phyloP scores from a whole-genome alignment of 2,888 invertebrate genomes.

The Ganaspis brasiliensis region DNA sequence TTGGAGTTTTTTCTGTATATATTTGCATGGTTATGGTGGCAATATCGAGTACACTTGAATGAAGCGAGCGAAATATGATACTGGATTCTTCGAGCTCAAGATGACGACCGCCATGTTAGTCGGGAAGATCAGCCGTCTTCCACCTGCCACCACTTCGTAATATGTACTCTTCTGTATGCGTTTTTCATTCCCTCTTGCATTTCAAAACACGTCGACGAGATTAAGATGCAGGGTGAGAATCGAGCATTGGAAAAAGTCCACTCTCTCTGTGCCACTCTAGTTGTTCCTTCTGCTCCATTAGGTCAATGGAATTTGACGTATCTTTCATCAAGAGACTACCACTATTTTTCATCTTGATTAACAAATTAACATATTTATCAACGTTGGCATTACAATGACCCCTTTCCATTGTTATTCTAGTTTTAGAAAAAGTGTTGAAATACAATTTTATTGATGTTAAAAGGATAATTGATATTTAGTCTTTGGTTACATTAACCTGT shows the following conservation, averaged over 20 bases:
- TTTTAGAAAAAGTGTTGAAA: no score
- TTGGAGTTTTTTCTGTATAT: no score
- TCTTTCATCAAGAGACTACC: neutral
- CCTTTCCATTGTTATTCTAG: no score
- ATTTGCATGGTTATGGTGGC: slow-evolving; percentile 13
- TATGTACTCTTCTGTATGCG: slow-evolving; percentile 52
- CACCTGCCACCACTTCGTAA: slow-evolving; percentile 74
- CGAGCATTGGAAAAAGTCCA: neutral
- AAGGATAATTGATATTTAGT: no score
- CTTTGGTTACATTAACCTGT: no score
- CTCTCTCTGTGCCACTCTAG: neutral
- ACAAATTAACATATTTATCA: neutral
- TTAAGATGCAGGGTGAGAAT: neutral
- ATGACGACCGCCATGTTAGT: slow-evolving; percentile 67
- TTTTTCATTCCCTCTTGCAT: slow-evolving; percentile 48
- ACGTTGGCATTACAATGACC: no score
- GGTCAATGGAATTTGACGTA: neutral
- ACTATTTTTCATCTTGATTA: neutral
- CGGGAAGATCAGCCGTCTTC: slow-evolving; percentile 76
- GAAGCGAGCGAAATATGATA: slow-evolving; percentile 66
- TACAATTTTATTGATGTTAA: no score
- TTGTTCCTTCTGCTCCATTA: neutral
- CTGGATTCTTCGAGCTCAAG: slow-evolving; percentile 71
- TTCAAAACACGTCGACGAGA: slow-evolving; percentile 47
- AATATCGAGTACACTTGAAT: slow-evolving; percentile 54